phyloP scores from a whole-genome alignment of 2,113 vertebrate genomes.

The Miniopterus natalensis region DNA sequence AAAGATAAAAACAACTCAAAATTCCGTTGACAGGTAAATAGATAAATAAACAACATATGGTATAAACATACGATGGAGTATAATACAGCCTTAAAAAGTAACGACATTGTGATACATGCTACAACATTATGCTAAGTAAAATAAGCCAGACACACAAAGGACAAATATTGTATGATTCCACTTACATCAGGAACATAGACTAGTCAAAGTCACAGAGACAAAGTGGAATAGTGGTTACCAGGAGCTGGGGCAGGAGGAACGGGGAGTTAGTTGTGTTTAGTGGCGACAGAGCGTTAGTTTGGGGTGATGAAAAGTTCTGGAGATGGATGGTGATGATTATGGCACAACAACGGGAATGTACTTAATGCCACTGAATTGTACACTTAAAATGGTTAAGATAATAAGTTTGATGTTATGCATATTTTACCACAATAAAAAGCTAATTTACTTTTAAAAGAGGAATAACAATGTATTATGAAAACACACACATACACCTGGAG shows the following conservation, averaged over 20 bases:
- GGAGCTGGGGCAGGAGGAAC: background rate
- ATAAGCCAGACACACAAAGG: background rate
- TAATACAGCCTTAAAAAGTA: background rate
- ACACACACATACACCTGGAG: background rate
- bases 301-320: background rate
- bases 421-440: slow-evolving; percentile 43
- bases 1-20: background rate
- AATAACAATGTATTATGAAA: background rate
- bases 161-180: background rate
- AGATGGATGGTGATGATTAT: background rate
- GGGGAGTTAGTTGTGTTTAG: background rate
- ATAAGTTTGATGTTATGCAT: background rate
- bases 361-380: background rate
- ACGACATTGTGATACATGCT: background rate
- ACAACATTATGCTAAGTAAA: background rate
- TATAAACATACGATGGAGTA: background rate
- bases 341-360: background rate
- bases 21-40: background rate
- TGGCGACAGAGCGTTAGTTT: background rate
- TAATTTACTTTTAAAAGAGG: slow-evolving; percentile 6
- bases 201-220: background rate
- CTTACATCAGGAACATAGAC: background rate
- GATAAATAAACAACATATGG: slow-evolving; percentile 15
- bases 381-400: background rate
- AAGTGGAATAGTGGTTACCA: background rate